Evolutionary conservation across 2,888 invertebrate genomes (phyloP), one percentile per base, ranked within the genome.

Genomic region (Apomyelois bistriatella): DNA sequence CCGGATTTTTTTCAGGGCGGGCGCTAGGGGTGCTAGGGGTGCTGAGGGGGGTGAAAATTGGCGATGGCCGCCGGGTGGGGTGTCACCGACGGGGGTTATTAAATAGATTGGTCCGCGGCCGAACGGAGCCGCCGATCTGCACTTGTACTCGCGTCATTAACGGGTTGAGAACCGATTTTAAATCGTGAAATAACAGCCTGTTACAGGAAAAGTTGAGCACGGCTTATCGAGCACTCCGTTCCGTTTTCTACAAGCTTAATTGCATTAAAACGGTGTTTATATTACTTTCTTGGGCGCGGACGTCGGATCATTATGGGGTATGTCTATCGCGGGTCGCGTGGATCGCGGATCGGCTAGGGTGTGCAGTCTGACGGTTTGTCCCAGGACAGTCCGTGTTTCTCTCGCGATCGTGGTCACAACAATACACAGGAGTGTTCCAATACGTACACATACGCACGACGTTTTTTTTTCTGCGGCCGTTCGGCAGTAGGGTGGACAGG

Each of bases 31-130:
- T 73, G 75, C 73, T 74, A 62, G 64, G 62, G 68, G 73, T 69
- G 64, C 58, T 70, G 35, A 72, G 76, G 82, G 82, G 85, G 82
- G 81, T 76, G 85, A 82, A 86, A 89, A 86, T 88, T 85, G 87
- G 90, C 89, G 87, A 90, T 87, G 87, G 85, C 88, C 90, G 89
- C 83, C 87, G 85, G 87, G 84, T 75, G 88, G 90, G 89, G 90
- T 89, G 89, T 88, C 89, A 89, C 89, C 84, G 85, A 78, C 82
- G 88, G 89, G 89, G 89, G 89, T 89, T 90, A 89, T 90, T 91
- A 90, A 91, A 91, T 91, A 91, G 91, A 91, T 91, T 91, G 91
- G 90, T 89, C 90, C 90, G 90, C 89, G 90, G 88, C 88, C 90
- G 88, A 88, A 89, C 87, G 86, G 85, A 85, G 88, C 85, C 85